These are phyloP conservation scores for Coecobrya sp. DNA, from an alignment of 2,888 invertebrate genomes.

Conservation along the genomic window DNA sequence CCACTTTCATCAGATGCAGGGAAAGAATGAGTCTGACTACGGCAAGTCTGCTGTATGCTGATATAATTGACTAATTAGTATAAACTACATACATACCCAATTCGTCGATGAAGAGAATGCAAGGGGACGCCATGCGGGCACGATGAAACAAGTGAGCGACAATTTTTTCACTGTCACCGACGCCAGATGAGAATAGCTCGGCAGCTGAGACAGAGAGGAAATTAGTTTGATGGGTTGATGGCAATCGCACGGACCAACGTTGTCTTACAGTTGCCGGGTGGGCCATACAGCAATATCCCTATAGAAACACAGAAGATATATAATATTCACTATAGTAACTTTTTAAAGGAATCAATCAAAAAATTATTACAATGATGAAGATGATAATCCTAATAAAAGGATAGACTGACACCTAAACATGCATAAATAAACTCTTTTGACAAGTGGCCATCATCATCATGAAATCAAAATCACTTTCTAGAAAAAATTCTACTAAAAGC, in stretches of 20 bases:
- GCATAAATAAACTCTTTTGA: constrained; percentile 37
- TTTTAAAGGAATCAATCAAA: constrained; percentile 35
- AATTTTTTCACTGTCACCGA: constrained; percentile 91
- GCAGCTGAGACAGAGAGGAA: constrained; percentile 90
- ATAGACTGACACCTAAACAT: neutral
- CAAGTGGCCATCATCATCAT: constrained; percentile 52
- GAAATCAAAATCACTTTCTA: constrained; percentile 24
- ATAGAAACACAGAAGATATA: constrained; percentile 74
- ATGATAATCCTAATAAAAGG: constrained; percentile 27
- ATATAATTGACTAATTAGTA: constrained; percentile 80
- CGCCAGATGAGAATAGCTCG: constrained; percentile 91
- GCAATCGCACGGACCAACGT: constrained; percentile 90
- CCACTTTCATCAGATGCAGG: neutral
- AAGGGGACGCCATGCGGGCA: constrained; percentile 90
- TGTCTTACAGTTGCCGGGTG: constrained; percentile 91
- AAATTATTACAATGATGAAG: neutral
- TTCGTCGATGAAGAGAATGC: constrained; percentile 91
- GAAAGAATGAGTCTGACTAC: neutral
- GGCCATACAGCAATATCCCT: constrained; percentile 90
- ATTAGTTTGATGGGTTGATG: constrained; percentile 89
- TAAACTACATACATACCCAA: constrained; percentile 88
- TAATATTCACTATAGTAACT: neutral
- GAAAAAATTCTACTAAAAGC: constrained; percentile 26
- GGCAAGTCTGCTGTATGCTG: neutral
- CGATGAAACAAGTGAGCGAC: constrained; percentile 90